A percentile compares a stretch with the other conserved stretches of the same genome.
phyloP scores from a whole-genome alignment of 2,113 vertebrate genomes.

The Maccullochella peelii region DNA sequence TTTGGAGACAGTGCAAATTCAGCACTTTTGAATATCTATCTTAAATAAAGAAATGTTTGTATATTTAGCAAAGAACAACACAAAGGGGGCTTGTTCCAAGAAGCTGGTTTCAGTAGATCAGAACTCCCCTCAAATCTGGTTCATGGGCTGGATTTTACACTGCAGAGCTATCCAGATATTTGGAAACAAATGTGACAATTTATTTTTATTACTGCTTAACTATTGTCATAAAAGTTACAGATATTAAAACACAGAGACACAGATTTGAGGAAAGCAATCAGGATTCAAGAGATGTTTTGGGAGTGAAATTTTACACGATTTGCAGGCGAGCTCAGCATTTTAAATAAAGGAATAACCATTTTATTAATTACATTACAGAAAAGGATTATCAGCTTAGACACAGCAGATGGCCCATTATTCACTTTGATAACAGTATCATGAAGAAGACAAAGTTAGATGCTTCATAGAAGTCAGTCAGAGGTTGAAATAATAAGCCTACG shows the following conservation, averaged over 20 bases:
- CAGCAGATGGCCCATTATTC: conserved; percentile 20
- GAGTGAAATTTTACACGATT: neutral
- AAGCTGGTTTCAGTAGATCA: neutral
- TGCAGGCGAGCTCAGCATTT: neutral
- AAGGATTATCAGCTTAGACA: neutral
- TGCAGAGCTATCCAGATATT: neutral
- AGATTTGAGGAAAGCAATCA: too few relatives aligned
- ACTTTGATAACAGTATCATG: conserved; percentile 18
- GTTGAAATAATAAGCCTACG: neutral
- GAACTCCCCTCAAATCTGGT: neutral
- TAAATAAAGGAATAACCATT: neutral
- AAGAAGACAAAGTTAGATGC: neutral
- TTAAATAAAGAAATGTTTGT: neutral
- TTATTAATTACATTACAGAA: conserved; percentile 13
- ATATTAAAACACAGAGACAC: neutral
- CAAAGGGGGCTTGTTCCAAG: too few relatives aligned
- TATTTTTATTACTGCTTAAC: neutral
- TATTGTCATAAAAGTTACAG: neutral
- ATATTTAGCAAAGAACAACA: neutral
- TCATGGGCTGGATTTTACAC: neutral
- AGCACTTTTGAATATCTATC: neutral
- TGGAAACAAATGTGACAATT: neutral
- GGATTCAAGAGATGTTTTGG: too few relatives aligned
- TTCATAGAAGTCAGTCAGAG: neutral
- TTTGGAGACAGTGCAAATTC: neutral